Base-by-base conservation (phyloP, 2,113 vertebrate species). In the Fulmarus glacialis region DNA sequence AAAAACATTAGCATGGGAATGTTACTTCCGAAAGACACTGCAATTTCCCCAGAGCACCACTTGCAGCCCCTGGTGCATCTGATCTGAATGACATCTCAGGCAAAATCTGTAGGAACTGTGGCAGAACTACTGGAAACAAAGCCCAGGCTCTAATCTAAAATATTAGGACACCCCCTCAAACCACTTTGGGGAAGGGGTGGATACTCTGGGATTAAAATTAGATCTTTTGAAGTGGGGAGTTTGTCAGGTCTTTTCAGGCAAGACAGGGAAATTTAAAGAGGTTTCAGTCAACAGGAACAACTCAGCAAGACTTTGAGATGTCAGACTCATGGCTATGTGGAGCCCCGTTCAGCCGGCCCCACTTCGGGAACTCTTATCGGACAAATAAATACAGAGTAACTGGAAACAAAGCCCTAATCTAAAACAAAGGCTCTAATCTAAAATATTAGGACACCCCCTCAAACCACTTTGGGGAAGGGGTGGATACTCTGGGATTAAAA, bases 271-370 rank as follows among this genome's bases (percentile, higher is more conserved):
- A 16, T 26, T 24, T 30, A 15, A 22, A 80, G 56, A 84, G 17
- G 43, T 52, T 79, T 17, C 58, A 36, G 48, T 17, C 67, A 56
- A 63, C 1, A 8, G 67, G 64, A 80, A 15, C 15, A 36, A 40
- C 36, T 11, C 24, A 3, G 42, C 47, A 52, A 62, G 48, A 17
- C 8, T 34, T n/a, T 7, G 71, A 71, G 63, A 18, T 21, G 63
- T 21, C 12, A 7, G 40, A 42, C 62, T 71, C 19, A 3, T 1
- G 13, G 62, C n/a, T 8, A 59, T 2, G 0, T 3, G 0, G 30
- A 75, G 60, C 29, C 11, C 64, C 6, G 2, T 7, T 16, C 48
- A 40, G 23, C 43, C 85, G 82, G 27, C 14, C 45, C 50, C 58
- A 1, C 36, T 19, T 2, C 8, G 45, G 56, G 30, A 85, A 24